Percentiles rank a stretch among this genome's conserved stretches.
phyloP scores from a whole-genome alignment of 2,888 invertebrate species.

The Platycheirus albimanus region DNA sequence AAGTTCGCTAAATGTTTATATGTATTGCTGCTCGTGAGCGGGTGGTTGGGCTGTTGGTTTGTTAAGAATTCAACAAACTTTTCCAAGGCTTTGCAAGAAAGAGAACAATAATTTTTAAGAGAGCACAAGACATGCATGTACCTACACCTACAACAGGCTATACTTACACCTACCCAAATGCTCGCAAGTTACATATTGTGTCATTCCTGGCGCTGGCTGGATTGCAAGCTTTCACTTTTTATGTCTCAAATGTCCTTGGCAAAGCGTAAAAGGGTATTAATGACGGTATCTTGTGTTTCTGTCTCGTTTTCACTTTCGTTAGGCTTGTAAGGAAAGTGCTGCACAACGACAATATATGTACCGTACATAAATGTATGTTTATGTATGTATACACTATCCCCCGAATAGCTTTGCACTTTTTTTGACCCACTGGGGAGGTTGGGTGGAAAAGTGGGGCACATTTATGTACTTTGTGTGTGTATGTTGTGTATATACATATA shows the following conservation, averaged over 20 bases:
- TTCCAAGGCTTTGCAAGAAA: constrained; percentile 10
- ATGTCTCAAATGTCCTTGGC: constrained; percentile 82
- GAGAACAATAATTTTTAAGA: constrained; percentile 56
- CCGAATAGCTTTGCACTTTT: constrained; percentile 71
- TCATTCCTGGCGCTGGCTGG: constrained; percentile 38
- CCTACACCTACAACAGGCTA: no score
- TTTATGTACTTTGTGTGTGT: constrained; percentile 65
- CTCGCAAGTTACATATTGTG: constrained; percentile 14
- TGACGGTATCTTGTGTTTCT: constrained; percentile 52
- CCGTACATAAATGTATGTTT: no score
- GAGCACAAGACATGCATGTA: constrained; percentile 47
- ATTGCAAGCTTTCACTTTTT: constrained; percentile 78
- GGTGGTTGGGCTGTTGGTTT: no score
- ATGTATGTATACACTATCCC: constrained; percentile 41
- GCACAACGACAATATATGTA: no score
- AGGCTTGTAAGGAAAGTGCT: constrained; percentile 44
- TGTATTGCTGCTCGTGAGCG: constrained; percentile 13
- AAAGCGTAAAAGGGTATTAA: constrained; percentile 80
- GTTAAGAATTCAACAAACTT: neutral
- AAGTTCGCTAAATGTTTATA: constrained; percentile 28
- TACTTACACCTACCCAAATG: constrained; percentile 1
- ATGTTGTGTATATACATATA: neutral
- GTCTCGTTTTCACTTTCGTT: constrained; percentile 68
- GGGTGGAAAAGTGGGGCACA: constrained; percentile 71
- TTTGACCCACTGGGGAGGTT: constrained; percentile 71